Evolutionary conservation across 1,140 invertebrate species (phyloP), one percentile per base, ranked within the genome.

Genomic region (Paracyclopina nana): DNA sequence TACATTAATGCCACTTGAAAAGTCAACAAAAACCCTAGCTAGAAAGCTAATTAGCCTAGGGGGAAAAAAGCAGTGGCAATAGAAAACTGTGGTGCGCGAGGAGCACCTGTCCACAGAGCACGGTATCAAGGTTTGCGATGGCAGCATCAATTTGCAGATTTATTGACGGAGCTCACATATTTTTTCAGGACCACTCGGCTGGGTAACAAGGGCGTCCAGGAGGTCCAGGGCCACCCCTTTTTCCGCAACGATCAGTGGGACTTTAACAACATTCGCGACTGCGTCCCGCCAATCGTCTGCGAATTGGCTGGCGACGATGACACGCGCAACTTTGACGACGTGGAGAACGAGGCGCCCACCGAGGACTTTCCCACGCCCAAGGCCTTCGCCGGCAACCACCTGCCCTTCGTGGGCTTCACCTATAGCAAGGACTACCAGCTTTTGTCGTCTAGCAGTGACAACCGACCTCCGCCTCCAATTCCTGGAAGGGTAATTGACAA

Each of bases 371-470:
- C 91, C 8, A 72, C 82, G 51, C 87, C 91, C 24, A 97, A 95
- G 70, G 85, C 87, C 27, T 98, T 98, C 68, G 86, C 86, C 50
- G 95, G 90, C 34, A 96, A 98, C 69, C 91, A 98, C 68, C 69
- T 99, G 54, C 91, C 94, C 14, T 99, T 99, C 68, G 85, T 98
- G 51, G 91, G 94, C 6, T 99, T 99, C 62, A 97, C 94, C 0
- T 98, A 94, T 62, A 88, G 84, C 41, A 80, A 79, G 55, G 85
- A 92, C 65, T 86, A 84, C 62, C 80, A 85, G 65, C 43, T 52
- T 28, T 43, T 56, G 12, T 25, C 38, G 18, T 12, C 20, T 16
- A 30, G 30, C 31, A 12, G 12, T 45, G 46, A 24, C 25, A 46
- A 18, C 41, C 31, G 12, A 30, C 43, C 44, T 55, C 25, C 34